phyloP scores from a whole-genome alignment of 2,113 vertebrate species.

The Cathartes aura region DNA sequence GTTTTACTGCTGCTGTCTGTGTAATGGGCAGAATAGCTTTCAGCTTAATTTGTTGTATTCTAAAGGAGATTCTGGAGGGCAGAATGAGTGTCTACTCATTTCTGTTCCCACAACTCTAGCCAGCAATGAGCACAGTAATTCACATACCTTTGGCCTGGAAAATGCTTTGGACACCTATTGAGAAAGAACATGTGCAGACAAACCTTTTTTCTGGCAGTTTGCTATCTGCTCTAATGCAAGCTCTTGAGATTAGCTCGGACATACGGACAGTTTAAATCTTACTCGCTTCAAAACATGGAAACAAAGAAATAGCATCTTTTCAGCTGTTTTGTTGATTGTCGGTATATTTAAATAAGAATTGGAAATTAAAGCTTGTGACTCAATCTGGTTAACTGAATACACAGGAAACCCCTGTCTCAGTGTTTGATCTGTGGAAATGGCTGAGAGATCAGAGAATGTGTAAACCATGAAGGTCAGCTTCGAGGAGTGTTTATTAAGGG shows the following conservation, averaged over 20 bases:
- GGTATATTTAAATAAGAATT: slow-evolving; percentile 51
- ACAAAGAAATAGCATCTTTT: background rate
- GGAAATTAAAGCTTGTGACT: slow-evolving; percentile 24
- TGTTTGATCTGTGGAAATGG: slow-evolving; percentile 62
- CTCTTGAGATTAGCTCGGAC: background rate
- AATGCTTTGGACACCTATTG: background rate
- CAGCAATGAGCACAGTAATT: background rate
- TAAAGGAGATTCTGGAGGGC: background rate
- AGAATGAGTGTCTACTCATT: background rate
- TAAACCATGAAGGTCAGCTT: slow-evolving; percentile 38
- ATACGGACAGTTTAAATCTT: background rate
- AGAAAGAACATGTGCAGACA: background rate
- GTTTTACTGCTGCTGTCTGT: background rate
- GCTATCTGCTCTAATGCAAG: background rate
- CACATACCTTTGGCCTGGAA: background rate
- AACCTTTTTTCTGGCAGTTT: background rate
- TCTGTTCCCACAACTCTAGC: background rate
- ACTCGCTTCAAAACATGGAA: background rate
- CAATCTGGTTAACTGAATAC: background rate
- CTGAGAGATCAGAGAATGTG: slow-evolving; percentile 65
- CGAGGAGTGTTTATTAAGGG: slow-evolving; percentile 26
- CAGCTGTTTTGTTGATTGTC: background rate
- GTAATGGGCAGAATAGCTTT: background rate
- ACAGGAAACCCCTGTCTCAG: slow-evolving; percentile 7
- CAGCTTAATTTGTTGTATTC: background rate